Evolutionary conservation across 2,888 invertebrate species (phyloP).

Genomic region (Oligia fasciuncula): DNA sequence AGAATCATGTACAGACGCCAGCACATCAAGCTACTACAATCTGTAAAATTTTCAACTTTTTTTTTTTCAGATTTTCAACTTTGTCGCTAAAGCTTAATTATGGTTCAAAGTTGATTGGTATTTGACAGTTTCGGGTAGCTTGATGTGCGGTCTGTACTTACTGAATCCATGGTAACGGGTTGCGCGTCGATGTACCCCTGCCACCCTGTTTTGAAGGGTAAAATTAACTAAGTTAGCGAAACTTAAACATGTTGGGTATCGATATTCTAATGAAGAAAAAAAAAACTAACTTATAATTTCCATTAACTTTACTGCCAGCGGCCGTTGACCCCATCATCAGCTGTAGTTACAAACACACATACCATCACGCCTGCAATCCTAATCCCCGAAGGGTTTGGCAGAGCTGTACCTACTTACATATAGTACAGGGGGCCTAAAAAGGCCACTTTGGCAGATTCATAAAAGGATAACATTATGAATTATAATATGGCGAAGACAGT

Average conservation of each 20-base stretch:
- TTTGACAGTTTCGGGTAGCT: too few relatives aligned
- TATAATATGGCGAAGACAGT: too few relatives aligned
- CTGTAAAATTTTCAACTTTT: too few relatives aligned
- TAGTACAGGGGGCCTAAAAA: neutral
- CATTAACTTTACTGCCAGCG: neutral
- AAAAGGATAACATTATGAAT: too few relatives aligned
- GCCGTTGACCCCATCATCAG: neutral
- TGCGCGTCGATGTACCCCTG: neutral
- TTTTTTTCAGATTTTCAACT: too few relatives aligned
- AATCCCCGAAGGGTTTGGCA: neutral
- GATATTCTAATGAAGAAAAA: neutral
- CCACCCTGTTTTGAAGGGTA: neutral
- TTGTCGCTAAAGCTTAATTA: too few relatives aligned
- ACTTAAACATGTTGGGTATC: too few relatives aligned
- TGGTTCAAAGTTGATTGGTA: too few relatives aligned
- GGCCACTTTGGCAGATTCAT: too few relatives aligned
- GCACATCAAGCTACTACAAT: too few relatives aligned
- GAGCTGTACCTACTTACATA: neutral
- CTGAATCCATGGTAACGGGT: neutral
- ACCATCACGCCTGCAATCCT: neutral
- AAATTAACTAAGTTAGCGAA: neutral
- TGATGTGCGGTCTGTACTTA: neutral
- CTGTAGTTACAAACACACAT: neutral
- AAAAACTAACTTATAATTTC: neutral
- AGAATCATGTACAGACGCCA: too few relatives aligned